Percentiles rank a stretch among this genome's conserved stretches.
phyloP scores from a whole-genome alignment of 2,113 vertebrate species.

The Hemibagrus wyckioides region DNA sequence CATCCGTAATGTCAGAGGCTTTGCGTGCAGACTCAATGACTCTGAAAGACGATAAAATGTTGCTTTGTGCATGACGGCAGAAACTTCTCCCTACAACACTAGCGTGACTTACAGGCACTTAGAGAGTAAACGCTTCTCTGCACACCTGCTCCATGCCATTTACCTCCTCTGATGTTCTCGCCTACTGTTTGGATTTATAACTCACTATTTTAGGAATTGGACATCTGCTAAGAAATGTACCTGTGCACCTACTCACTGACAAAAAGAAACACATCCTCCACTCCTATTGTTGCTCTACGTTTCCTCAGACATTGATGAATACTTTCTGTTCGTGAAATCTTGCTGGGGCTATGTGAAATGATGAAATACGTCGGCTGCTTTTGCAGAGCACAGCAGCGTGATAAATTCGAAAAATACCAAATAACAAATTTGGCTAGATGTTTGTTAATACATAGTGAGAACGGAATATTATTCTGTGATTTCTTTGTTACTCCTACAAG shows the following conservation, averaged over 20 bases:
- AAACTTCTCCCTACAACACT: background rate
- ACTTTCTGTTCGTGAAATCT: slow-evolving; percentile 3
- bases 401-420: background rate
- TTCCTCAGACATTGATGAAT: slow-evolving; percentile 15
- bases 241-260: slow-evolving; percentile 8
- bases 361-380: background rate
- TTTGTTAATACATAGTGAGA: background rate
- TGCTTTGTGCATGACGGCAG: background rate
- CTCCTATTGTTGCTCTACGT: background rate
- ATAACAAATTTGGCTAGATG: background rate
- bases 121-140: background rate
- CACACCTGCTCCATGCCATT: slow-evolving; percentile 29
- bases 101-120: slow-evolving; percentile 32
- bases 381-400: background rate
- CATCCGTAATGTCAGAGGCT: background rate
- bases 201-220: slow-evolving; percentile 37
- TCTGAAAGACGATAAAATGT: background rate
- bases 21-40: background rate
- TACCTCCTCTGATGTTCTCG: slow-evolving; percentile 21
- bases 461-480: slow-evolving; percentile 1
- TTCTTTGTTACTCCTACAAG: background rate
- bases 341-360: background rate
- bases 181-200: slow-evolving; percentile 17
- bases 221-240: slow-evolving; percentile 26
- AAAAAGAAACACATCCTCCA: background rate